Evolutionary conservation across 2,797 vertebrate genomes (phyloP).

Genomic region (Halcyon leucocephala): DNA sequence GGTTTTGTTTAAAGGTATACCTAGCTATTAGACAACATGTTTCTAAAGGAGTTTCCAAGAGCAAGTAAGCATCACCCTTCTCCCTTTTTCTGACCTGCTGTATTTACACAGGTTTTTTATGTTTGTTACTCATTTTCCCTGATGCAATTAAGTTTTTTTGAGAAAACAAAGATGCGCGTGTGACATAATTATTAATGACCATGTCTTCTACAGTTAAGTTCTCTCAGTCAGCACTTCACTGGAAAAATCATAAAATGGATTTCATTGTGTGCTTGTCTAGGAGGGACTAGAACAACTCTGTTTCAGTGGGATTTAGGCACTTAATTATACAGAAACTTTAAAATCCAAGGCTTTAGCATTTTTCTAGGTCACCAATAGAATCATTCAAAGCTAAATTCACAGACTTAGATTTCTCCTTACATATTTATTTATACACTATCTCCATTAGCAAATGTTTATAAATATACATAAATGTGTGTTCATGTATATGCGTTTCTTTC

Average conservation of each 20-base stretch:
- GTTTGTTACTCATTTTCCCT: background rate
- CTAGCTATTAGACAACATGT: background rate
- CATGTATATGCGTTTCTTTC: background rate
- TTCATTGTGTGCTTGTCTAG: background rate
- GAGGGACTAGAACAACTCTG: background rate
- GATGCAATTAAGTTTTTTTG: background rate
- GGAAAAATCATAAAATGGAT: background rate
- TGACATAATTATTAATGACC: background rate
- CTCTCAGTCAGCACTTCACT: background rate
- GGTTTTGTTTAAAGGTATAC: background rate
- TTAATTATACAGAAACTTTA: background rate
- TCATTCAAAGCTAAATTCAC: background rate
- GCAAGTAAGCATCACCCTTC: background rate
- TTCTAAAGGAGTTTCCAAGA: background rate
- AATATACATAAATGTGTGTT: background rate
- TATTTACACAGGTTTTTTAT: background rate
- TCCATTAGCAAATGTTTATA: background rate
- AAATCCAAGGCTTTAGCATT: background rate
- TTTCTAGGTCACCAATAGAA: background rate
- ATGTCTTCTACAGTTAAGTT: background rate
- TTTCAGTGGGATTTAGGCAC: conserved; percentile 10
- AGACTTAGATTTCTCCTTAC: background rate
- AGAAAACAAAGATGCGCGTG: background rate
- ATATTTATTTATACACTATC: background rate
- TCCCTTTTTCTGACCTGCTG: background rate